phyloP scores from a whole-genome alignment of 2,888 invertebrate species.

The Gerris lacustris region DNA sequence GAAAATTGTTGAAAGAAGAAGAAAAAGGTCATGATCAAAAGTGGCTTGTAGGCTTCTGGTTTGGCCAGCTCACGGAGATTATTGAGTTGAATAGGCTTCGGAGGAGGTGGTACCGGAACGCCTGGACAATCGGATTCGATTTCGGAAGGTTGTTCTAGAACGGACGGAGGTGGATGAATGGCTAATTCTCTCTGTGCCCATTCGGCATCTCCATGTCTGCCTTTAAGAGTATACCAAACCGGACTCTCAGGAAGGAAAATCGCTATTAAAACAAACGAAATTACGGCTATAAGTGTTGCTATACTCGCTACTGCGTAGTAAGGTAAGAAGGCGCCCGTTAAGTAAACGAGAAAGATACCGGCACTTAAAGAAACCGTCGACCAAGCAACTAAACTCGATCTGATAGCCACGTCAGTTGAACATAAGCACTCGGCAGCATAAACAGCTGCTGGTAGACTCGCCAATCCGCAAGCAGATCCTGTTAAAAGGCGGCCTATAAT shows the following conservation, averaged over 20 bases:
- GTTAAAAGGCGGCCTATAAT: slow-evolving; percentile 34
- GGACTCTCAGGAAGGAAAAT: slow-evolving; percentile 44
- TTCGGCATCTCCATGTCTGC: slow-evolving; percentile 40
- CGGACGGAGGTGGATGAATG: slow-evolving; percentile 24
- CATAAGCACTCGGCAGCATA: slow-evolving; percentile 42
- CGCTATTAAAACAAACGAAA: slow-evolving; percentile 37
- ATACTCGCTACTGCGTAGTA: slow-evolving; percentile 32
- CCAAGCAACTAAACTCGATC: slow-evolving; percentile 45
- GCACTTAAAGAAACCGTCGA: slow-evolving; percentile 42
- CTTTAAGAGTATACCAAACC: slow-evolving; percentile 41
- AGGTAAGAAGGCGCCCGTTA: slow-evolving; percentile 41
- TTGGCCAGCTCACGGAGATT: slow-evolving; percentile 31
- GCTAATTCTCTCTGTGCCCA: slow-evolving; percentile 28
- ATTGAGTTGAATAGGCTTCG: slow-evolving; percentile 19
- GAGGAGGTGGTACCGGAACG: slow-evolving; percentile 22
- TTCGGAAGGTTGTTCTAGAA: slow-evolving; percentile 18
- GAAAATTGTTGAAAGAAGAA: slow-evolving; percentile 48
- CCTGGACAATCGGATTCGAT: slow-evolving; percentile 15
- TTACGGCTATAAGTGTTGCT: slow-evolving; percentile 37
- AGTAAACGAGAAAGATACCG: slow-evolving; percentile 44
- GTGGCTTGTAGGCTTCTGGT: slow-evolving; percentile 39
- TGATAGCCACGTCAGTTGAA: slow-evolving; percentile 29
- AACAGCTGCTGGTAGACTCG: slow-evolving; percentile 44
- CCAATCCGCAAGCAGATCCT: slow-evolving; percentile 39
- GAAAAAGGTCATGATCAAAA: slow-evolving; percentile 39